phyloP scores from a whole-genome alignment of 2,113 vertebrate species.

The Hippoglossus stenolepis region DNA sequence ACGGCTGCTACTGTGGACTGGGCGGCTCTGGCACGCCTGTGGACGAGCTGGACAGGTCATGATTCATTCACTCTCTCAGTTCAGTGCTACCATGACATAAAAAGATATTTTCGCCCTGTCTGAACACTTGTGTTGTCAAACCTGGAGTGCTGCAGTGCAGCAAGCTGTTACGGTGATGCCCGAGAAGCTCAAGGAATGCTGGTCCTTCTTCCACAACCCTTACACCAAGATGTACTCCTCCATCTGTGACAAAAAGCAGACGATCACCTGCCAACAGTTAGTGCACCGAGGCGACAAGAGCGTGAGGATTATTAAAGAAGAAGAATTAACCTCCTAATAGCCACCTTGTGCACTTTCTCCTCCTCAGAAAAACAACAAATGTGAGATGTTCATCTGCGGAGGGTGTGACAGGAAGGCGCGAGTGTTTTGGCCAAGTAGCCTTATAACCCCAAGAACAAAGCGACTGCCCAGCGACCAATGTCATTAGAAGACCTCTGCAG shows the following conservation, averaged over 20 bases:
- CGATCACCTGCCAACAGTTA: too few species aligned
- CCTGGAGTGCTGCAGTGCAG: conserved; percentile 87
- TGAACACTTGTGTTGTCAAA: not conserved
- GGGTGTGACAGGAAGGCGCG: conserved; percentile 89
- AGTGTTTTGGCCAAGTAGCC: too few species aligned
- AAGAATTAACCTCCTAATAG: too few species aligned
- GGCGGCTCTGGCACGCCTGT: conserved; percentile 88
- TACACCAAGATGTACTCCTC: conserved; percentile 84
- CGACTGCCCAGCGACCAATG: conserved; percentile 34
- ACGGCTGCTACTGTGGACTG: conserved; percentile 90
- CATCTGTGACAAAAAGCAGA: conserved; percentile 74
- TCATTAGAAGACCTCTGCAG: not conserved
- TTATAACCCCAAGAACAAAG: conserved; percentile 72
- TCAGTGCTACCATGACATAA: not conserved
- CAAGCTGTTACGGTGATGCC: conserved; percentile 81
- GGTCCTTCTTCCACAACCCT: conserved; percentile 84
- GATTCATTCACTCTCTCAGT: not conserved
- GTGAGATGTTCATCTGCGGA: conserved; percentile 88
- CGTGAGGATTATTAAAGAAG: too few species aligned
- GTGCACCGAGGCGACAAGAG: conserved; percentile 39
- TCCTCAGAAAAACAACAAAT: conserved; percentile 81
- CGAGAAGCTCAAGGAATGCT: conserved; percentile 74
- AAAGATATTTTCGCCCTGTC: too few species aligned
- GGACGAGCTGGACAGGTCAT: conserved; percentile 88
- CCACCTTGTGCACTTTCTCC: not conserved